Evolutionary conservation across 2,888 invertebrate genomes (phyloP).

Genomic region (Drosophila maculinotata): DNA sequence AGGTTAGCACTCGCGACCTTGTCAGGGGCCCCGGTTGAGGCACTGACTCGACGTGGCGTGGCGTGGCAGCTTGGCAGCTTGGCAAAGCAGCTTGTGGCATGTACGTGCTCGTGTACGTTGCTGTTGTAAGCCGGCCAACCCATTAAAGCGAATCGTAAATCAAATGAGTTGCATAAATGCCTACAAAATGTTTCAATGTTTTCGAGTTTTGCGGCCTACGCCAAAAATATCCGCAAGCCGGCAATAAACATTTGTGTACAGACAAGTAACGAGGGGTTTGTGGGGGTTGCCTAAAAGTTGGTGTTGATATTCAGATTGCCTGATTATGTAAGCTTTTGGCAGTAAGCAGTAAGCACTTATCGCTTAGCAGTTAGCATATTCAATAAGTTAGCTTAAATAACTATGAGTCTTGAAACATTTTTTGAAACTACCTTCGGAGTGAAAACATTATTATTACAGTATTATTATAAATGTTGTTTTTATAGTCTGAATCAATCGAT

Average conservation of each 20-base stretch:
- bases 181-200: conserved; percentile 78
- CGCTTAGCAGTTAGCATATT: too few relatives aligned
- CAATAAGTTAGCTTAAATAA: not conserved
- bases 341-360: too few relatives aligned
- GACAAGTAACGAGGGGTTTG: not conserved
- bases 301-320: conserved; percentile 30
- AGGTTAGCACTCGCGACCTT: conserved; percentile 79
- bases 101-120: conserved; percentile 78
- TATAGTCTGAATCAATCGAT: too few relatives aligned
- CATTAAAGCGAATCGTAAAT: conserved; percentile 72
- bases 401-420: not conserved
- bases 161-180: conserved; percentile 78
- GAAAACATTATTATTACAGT: too few relatives aligned
- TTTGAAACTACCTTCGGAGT: too few relatives aligned
- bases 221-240: conserved; percentile 6
- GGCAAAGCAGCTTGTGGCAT: conserved; percentile 79
- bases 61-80: conserved; percentile 33
- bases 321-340: conserved; percentile 27
- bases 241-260: conserved; percentile 45
- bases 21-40: conserved; percentile 46
- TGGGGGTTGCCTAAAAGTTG: conserved; percentile 3
- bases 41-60: conserved; percentile 31
- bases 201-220: conserved; percentile 62
- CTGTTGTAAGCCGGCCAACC: conserved; percentile 56
- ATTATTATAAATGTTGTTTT: too few relatives aligned